phyloP scores from a whole-genome alignment of 2,797 vertebrate species.

The Knipowitschia caucasica region DNA sequence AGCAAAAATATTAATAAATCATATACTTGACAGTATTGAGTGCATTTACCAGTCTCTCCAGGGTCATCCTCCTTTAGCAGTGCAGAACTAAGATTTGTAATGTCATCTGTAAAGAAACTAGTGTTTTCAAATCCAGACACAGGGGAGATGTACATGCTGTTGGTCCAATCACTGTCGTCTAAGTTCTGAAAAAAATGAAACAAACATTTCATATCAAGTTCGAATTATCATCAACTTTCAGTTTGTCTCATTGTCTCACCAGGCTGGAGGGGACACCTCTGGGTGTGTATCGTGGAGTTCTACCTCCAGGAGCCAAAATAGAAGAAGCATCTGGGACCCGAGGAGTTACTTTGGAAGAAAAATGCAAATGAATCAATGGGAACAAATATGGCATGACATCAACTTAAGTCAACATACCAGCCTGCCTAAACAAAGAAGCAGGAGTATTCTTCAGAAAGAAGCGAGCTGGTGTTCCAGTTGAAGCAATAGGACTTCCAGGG shows the following conservation, averaged over 20 bases:
- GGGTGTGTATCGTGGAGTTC: constrained; percentile 77
- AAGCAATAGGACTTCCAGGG: constrained; percentile 44
- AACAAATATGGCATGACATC: not conserved
- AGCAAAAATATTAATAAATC: not conserved
- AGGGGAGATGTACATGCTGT: constrained; percentile 74
- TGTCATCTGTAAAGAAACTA: constrained; percentile 80
- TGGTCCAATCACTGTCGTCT: constrained; percentile 88
- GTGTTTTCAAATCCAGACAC: constrained; percentile 73
- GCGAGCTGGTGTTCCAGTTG: constrained; percentile 71
- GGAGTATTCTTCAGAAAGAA: constrained; percentile 77
- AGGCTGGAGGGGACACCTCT: constrained; percentile 45
- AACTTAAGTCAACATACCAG: constrained; percentile 73
- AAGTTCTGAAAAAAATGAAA: constrained; percentile 73
- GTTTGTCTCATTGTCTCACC: constrained; percentile 34
- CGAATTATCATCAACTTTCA: no score
- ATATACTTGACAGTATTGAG: accelerated
- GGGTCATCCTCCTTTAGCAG: constrained; percentile 93
- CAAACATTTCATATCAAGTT: no score
- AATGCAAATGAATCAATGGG: not conserved
- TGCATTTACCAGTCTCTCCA: constrained; percentile 84
- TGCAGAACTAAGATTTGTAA: constrained; percentile 82
- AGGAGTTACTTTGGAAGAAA: constrained; percentile 53
- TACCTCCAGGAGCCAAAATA: constrained; percentile 78
- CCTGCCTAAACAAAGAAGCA: constrained; percentile 79
- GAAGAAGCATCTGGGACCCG: constrained; percentile 80